A percentile compares a stretch with the other conserved stretches of the same genome.
These are phyloP conservation scores for Psilopsiagon aymara DNA, from an alignment of 2,113 vertebrate species.

Conservation along the genomic window DNA sequence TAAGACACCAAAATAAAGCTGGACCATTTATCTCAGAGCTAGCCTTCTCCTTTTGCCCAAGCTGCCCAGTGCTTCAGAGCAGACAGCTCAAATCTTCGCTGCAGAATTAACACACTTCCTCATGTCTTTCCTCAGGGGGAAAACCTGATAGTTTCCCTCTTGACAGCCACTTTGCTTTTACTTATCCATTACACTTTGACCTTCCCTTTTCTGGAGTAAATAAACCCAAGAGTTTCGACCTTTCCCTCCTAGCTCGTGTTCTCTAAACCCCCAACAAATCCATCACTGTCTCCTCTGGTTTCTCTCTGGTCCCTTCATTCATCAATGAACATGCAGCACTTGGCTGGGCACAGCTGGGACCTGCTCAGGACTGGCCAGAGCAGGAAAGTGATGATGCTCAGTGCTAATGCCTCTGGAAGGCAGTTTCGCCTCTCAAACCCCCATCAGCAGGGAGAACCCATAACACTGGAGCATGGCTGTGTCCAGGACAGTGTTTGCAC, in stretches of 20 bases:
- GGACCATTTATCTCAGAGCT: neutral
- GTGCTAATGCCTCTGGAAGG: neutral
- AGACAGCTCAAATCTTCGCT: neutral
- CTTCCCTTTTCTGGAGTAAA: neutral
- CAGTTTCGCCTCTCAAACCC: neutral
- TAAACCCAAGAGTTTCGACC: neutral
- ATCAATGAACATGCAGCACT: neutral
- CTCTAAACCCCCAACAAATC: neutral
- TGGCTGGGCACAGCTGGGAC: neutral
- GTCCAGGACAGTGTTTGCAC: no score
- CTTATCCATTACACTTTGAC: neutral
- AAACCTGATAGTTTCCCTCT: neutral
- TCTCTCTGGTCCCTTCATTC: neutral
- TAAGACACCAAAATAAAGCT: neutral
- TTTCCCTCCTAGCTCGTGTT: neutral
- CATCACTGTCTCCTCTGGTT: fast-evolving
- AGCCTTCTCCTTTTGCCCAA: neutral
- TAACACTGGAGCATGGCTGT: neutral
- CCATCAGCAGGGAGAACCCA: neutral
- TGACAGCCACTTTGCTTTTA: neutral
- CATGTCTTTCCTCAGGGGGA: neutral
- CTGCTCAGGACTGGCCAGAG: neutral
- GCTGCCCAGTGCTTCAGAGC: neutral
- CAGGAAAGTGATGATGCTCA: neutral
- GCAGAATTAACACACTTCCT: neutral